Conservation (phyloP, 2,113 vertebrate species). For the Nicator chloris region DNA sequence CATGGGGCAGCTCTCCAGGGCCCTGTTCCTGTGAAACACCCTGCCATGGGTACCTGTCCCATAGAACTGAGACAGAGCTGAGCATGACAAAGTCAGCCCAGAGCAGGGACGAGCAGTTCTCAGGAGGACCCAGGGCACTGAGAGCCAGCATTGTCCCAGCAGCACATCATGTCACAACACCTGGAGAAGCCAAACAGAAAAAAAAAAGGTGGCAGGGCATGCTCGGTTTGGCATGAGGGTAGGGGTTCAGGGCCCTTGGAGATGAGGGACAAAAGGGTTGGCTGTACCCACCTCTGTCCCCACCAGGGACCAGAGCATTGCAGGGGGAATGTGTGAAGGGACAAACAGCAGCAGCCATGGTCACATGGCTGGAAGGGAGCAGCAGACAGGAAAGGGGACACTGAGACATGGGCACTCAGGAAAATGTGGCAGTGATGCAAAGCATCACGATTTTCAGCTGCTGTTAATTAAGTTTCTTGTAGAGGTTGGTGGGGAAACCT, state of each 20-base stretch:
- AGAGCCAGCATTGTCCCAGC: background rate
- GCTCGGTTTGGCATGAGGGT: background rate
- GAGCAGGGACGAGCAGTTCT: background rate
- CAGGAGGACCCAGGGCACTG: accelerated
- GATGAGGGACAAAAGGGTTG: background rate
- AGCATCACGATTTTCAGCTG: background rate
- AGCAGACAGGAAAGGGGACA: background rate
- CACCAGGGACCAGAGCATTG: background rate
- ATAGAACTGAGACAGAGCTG: background rate
- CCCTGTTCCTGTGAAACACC: background rate
- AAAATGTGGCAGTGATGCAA: background rate
- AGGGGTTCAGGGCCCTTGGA: background rate
- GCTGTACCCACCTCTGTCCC: background rate
- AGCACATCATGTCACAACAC: background rate
- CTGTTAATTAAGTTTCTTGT: background rate
- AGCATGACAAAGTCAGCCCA: background rate
- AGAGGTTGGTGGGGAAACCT: background rate
- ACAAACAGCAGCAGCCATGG: background rate
- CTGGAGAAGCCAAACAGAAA: background rate
- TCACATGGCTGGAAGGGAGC: background rate
- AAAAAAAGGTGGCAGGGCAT: background rate
- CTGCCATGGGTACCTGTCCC: background rate
- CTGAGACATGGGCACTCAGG: background rate
- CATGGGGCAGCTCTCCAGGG: background rate
- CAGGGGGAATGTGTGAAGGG: background rate